Evolutionary conservation across 2,113 vertebrate species (phyloP), one percentile per base, ranked within the genome.

Genomic region (Helogale parvula): DNA sequence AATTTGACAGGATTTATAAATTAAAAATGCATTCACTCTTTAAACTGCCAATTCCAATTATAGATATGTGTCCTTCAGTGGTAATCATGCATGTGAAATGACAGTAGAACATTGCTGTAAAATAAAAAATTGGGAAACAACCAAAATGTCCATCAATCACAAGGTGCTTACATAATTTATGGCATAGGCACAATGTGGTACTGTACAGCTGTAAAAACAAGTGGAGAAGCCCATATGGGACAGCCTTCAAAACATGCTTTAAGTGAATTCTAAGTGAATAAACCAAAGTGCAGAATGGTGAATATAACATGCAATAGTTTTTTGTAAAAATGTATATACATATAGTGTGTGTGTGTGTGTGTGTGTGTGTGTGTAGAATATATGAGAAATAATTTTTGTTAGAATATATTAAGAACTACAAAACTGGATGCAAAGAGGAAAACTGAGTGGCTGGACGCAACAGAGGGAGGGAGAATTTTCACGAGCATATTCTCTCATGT

Each of bases 161-260:
- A 81, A 93, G 41, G 13, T 66, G 14, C 27, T 90, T 88, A 88
- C 84, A 87, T 79, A 90, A 81, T 93, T 90, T 94, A 71, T 94
- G 31, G 17, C 29, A 1, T 57, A 71, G 27, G 29, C 68, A 77
- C 57, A 66, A 50, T 69, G 35, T 69, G 80, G 12, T 33, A 12
- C 87, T 88, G 6, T 38, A 69, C 85, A 95, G 81, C 91, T 96
- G 33, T 94, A 57, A 60, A 94, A 98, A 71, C 15, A 97, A 93
- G 77, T 17, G 0, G 10, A 35, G 41, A 38, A 52, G 47, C 10
- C 45, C 41, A 25, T 23, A 45, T 63, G 35, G 17, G 50, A 38
- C 14, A 41, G 81, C 27, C 31, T 69, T 87, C 11, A 95, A 89
- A 84, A 50, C 60, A 5, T n/a, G n/a, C 71, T 92, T 93, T 83